phyloP scores from a whole-genome alignment of 2,797 vertebrate genomes.

The Tapirus indicus region DNA sequence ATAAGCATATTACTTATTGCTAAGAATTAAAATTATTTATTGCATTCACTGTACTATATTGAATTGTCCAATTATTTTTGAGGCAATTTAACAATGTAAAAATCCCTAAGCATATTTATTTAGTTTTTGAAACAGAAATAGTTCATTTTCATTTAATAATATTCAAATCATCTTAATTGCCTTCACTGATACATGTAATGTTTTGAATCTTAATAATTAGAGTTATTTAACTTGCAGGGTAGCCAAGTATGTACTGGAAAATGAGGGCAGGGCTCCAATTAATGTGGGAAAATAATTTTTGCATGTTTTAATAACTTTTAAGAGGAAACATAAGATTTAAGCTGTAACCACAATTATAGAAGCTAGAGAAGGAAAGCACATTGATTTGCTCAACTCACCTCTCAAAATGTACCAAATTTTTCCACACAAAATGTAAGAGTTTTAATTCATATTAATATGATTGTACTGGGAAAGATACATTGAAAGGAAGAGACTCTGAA shows the following conservation, averaged over 20 bases:
- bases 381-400: conserved; percentile 60
- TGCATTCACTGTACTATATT: conserved; percentile 75
- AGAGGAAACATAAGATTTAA: conserved; percentile 78
- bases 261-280: conserved; percentile 83
- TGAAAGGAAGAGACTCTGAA: neutral
- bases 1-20: conserved; percentile 77
- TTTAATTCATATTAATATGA: conserved; percentile 61
- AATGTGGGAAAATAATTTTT: conserved; percentile 75
- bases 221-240: conserved; percentile 84
- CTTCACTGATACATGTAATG: conserved; percentile 84
- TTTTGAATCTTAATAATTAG: conserved; percentile 86
- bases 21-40: conserved; percentile 80
- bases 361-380: conserved; percentile 46
- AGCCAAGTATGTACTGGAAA: conserved; percentile 81
- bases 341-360: conserved; percentile 71
- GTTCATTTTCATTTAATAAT: conserved; percentile 84
- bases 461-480: neutral
- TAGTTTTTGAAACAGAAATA: conserved; percentile 80
- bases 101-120: conserved; percentile 82
- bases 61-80: conserved; percentile 82
- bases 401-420: conserved; percentile 61
- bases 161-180: conserved; percentile 83
- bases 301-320: conserved; percentile 83
- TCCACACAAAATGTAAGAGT: conserved; percentile 27
- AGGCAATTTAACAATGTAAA: conserved; percentile 80